Evolutionary conservation across 1,140 invertebrate species (phyloP), one percentile per base, ranked within the genome.

Genomic region (Watersipora subatra): DNA sequence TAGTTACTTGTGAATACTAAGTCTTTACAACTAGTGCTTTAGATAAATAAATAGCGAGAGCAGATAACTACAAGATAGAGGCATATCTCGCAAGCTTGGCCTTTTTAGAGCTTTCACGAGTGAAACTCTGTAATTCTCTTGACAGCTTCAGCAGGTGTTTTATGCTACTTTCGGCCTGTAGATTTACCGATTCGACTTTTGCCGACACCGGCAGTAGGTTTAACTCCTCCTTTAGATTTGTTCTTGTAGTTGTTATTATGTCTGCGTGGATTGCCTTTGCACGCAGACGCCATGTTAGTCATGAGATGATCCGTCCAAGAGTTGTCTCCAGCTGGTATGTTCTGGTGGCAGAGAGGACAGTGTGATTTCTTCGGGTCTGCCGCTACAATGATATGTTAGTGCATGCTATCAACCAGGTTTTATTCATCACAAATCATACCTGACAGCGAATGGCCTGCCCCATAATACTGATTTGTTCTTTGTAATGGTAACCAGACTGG

Each of bases 321-420:
- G 69, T 82, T 76, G 74, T 87, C 85, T 68, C 84, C 75, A 64
- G 79, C 64, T 57, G 83, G 78, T 12, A 88, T 81, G 72, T 87
- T 85, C 63, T 82, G 80, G 69, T 86, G 86, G 73, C 89, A 92
- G 17, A 92, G 78, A 1, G 89, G 89, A 78, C 89, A 92, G 66
- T 85, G 84, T 66, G 75, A 81, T 58, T 70, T 72, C 25, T 72
- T 69, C 1, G 74, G 46, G 59, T 81, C 77, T 24, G 75, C 71
- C 64, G 78, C 82, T 83, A 66, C 2, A 72, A 71, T 65, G 64
- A 66, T 12, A 64, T 19, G 3, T 58, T 30, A 64, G 7, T 17
- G 19, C 22, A 64, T 2, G 58, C 61, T 19, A 2, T 27, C 20
- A 2, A 12, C 2, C 27, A 24, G 27, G 28, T 27, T 64, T 7